Base-by-base conservation (phyloP, 2,888 invertebrate species). In the Aleiodes alternator region DNA sequence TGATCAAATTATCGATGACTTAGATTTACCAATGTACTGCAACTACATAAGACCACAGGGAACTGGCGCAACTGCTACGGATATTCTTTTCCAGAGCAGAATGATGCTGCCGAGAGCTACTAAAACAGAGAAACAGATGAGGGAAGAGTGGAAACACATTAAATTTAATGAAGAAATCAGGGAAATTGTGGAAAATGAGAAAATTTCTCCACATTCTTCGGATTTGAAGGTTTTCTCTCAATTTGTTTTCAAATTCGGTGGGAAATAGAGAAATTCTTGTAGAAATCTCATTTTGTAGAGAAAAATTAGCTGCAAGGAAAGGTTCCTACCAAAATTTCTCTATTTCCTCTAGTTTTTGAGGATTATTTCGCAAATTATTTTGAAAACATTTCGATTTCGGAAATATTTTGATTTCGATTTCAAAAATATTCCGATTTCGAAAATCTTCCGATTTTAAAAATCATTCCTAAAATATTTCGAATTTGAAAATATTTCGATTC, bases 1-100 rank as follows among this genome's bases (percentile, higher is more conserved):
- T 11, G 72, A 82, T 14, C 79, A 85, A 72, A 85, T 82, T 48
- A 69, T 82, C n/a, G 72, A 78, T 53, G 56, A 68, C 16, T 55
- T 84, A 69, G 75, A 81, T 38, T 69, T 82, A 57, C 75, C 80
- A 31, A 12, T 31, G 14, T 79, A 80, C 51, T 75, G 76, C 61
- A 68, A 64, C 29, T 70, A 61, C 51, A n/a, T 78, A 23, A 78
- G 77, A 68, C 75, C 80, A 12, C 78, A 80, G 69, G 73, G 57
- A 53, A 77, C 76, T 11, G 73, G 71, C 11, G 76, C 75, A 38
- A 80, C 76, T 5, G n/a, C 78, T 23, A 80, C 66, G 1, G 72
- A 81, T 50, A 79, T 81, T 68, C 80, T 78, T 64, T 34, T 76
- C 11, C 57, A 80, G 71, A 83, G 79, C 73, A 78, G 76, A 76